Evolutionary conservation across 2,113 vertebrate genomes (phyloP), one percentile per base, ranked within the genome.

Genomic region (Pimephales promelas): DNA sequence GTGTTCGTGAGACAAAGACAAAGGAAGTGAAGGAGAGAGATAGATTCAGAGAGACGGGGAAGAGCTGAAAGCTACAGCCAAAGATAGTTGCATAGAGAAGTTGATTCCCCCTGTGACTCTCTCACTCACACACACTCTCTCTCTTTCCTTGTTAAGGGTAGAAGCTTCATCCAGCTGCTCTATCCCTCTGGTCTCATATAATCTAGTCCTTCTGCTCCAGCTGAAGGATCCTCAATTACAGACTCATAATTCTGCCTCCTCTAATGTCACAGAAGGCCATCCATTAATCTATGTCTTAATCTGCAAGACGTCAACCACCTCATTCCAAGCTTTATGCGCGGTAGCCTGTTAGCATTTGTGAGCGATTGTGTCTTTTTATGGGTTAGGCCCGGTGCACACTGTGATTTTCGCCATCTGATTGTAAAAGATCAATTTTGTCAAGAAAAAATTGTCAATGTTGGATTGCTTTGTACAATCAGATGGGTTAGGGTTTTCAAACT

Each of bases 81-180:
- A 84, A 79, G 82, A 80, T 80, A 86, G 80, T 81, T 71, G 47
- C 28, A 49, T 64, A 52, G 57, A 79, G 54, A 82, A 54, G 47
- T 73, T 52, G 61, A 34, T 74, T 81, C 80, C 68, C 70, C 72
- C 7, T 28, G 56, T 81, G 59, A 36, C 68, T 36, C 40, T 59
- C 24, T 47, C 61, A 34, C 28, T 81, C n/a, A n/a, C n/a, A n/a
- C n/a, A n/a, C 56, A 14, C 24, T n/a, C 59, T 31, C 31, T 78
- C n/a, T 62, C 59, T 80, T 70, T 54, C 40, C 86, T 85, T 77
- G 80, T 86, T 88, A 88, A 86, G 73, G 83, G 34, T 47, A 80
- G 31, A 80, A 56, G 72, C 59, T 78, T 49, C 36, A 49, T 70
- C 28, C 79, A 73, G 47, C 59, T 79, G 68, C 40, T 68, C 57